Conservation (phyloP, 2,113 vertebrate species). For the Mus pahari region DNA sequence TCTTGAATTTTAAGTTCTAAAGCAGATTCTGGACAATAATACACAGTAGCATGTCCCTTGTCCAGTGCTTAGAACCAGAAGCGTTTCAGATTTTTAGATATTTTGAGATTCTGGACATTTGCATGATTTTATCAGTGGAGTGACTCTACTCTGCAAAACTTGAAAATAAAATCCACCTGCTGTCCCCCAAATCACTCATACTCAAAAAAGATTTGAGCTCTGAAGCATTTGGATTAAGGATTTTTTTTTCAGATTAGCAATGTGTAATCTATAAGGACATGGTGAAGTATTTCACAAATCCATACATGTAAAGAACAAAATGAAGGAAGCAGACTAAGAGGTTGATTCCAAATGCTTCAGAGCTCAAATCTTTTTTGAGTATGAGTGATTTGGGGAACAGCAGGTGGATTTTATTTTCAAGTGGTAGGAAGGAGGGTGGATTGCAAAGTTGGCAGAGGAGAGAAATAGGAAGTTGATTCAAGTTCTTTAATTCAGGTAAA, state of each 20-base stretch:
- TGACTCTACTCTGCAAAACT: neutral
- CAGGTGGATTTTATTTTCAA: neutral
- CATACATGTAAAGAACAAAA: neutral
- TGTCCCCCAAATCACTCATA: neutral
- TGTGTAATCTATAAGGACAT: neutral
- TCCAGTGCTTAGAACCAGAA: neutral
- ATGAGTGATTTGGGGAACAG: neutral
- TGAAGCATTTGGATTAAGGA: neutral
- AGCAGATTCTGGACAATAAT: neutral
- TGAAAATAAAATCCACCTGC: neutral
- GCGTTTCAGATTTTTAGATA: neutral
- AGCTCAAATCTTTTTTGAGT: neutral
- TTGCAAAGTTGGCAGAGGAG: neutral
- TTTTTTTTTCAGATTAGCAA: neutral
- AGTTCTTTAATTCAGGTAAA: neutral
- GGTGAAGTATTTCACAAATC: neutral
- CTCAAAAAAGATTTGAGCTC: neutral
- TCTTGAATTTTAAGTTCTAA: conserved; percentile 40
- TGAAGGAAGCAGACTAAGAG: neutral
- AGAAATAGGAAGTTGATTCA: neutral
- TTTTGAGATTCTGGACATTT: neutral
- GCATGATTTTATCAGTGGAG: neutral
- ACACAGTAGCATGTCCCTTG: neutral
- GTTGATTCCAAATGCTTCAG: neutral
- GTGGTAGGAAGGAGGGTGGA: neutral